phyloP scores from a whole-genome alignment of 2,113 vertebrate genomes.

The Vimba vimba region DNA sequence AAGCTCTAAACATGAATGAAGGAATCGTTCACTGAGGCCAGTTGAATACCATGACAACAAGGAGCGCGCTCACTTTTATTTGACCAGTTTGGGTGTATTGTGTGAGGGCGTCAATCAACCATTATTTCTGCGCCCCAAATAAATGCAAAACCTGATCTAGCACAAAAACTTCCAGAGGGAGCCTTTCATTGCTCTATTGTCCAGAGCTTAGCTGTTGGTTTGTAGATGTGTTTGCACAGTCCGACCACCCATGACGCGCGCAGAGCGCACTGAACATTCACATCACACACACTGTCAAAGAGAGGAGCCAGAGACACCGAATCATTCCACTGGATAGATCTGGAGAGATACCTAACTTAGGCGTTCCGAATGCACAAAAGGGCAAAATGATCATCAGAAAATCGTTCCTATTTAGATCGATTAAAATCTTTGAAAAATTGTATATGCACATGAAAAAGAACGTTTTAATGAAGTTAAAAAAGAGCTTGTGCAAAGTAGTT shows the following conservation, averaged over 20 bases:
- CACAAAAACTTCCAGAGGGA: constrained; percentile 91
- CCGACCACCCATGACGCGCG: constrained; percentile 90
- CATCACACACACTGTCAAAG: constrained; percentile 77
- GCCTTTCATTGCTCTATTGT: constrained; percentile 92
- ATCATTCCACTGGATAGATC: background rate
- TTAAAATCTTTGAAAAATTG: too few species aligned
- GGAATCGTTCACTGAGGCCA: constrained; percentile 88
- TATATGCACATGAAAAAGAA: too few species aligned
- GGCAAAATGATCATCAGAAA: background rate
- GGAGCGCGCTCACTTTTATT: constrained; percentile 93
- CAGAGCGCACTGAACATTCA: constrained; percentile 82
- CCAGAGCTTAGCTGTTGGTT: constrained; percentile 93
- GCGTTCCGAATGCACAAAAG: background rate
- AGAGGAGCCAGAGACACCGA: constrained; percentile 39
- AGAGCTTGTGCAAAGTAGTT: background rate
- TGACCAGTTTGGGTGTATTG: constrained; percentile 86
- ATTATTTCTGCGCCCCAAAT: constrained; percentile 90
- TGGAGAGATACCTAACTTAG: background rate
- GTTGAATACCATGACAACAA: constrained; percentile 97
- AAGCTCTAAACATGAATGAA: constrained; percentile 81
- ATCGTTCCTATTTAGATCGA: background rate
- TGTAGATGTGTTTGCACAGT: constrained; percentile 93
- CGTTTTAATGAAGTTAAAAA: background rate
- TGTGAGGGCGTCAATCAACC: constrained; percentile 92
- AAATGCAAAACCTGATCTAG: constrained; percentile 89